Evolutionary conservation across 1,140 invertebrate genomes (phyloP).

Genomic region (Pectinophora gossypiella): DNA sequence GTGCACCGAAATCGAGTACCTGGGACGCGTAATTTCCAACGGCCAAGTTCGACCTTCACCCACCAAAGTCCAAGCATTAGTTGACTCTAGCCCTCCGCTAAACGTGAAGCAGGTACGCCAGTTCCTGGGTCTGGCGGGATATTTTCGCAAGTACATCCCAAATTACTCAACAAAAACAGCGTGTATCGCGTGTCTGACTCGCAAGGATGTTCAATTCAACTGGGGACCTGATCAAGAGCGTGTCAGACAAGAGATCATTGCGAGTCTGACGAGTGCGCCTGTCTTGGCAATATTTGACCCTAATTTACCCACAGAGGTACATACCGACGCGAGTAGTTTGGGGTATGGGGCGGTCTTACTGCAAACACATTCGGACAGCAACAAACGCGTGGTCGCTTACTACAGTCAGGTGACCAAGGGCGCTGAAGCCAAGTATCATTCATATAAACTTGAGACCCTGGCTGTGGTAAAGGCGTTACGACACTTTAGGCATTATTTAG

Average conservation of each 20-base stretch:
- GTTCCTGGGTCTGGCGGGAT: conserved; percentile 36
- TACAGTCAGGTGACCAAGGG: too few species aligned
- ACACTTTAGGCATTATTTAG: too few species aligned
- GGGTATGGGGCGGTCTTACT: conserved; percentile 28
- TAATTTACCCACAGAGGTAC: conserved; percentile 24
- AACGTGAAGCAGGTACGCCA: conserved; percentile 28
- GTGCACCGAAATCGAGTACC: too few species aligned
- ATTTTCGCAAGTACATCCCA: too few species aligned
- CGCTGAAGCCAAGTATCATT: too few species aligned
- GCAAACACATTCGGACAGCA: conserved; percentile 16
- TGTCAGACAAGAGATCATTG: neutral
- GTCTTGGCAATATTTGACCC: conserved; percentile 24
- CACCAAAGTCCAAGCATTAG: conserved; percentile 35
- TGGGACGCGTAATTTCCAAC: conserved; percentile 9
- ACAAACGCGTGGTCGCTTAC: conserved; percentile 33
- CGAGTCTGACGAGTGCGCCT: conserved; percentile 7
- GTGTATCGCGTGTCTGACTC: too few species aligned
- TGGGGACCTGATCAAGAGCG: neutral
- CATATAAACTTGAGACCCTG: too few species aligned
- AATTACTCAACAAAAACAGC: too few species aligned
- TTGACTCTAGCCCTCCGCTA: conserved; percentile 29
- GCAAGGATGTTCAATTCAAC: conserved; percentile 15
- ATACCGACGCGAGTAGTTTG: too few species aligned
- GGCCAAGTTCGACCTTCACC: conserved; percentile 27
- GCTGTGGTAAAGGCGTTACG: too few species aligned